Evolutionary conservation across 2,888 invertebrate genomes (phyloP).

Genomic region (Tinea semifulvella): DNA sequence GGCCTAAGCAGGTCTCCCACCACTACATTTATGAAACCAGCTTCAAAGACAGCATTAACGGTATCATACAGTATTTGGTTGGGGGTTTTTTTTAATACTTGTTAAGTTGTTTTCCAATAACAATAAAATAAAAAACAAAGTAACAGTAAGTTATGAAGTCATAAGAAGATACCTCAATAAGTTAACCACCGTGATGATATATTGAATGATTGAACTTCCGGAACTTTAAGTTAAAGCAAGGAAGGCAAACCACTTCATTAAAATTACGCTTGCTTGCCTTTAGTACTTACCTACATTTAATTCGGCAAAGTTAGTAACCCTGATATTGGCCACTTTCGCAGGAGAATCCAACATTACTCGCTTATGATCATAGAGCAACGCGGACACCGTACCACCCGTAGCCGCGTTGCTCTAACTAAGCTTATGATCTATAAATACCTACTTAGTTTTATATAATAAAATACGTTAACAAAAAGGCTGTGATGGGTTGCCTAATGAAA

Average conservation of each 20-base stretch:
- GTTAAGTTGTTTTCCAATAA: not conserved
- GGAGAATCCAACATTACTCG: not conserved
- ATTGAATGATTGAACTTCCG: not conserved
- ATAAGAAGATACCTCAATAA: not conserved
- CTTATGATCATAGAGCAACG: too few species aligned
- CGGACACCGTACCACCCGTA: too few species aligned
- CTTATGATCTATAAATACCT: too few species aligned
- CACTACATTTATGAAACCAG: too few species aligned
- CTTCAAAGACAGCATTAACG: too few species aligned
- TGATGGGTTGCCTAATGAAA: too few species aligned
- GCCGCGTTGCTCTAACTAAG: too few species aligned
- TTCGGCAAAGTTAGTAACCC: not conserved
- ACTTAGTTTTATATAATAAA: too few species aligned
- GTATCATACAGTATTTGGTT: too few species aligned
- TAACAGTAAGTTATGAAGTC: not conserved
- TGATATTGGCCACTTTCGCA: conserved; percentile 3
- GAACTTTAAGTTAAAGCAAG: conserved; percentile 3
- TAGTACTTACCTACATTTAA: not conserved
- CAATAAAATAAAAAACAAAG: not conserved
- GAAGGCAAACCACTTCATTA: conserved; percentile 7
- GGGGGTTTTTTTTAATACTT: not conserved
- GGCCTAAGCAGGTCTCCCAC: too few species aligned
- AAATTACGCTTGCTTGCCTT: conserved; percentile 5
- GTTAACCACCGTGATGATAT: not conserved
- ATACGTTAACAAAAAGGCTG: too few species aligned